Percentiles rank a stretch among this genome's conserved stretches.
phyloP scores from a whole-genome alignment of 2,888 invertebrate species.

The Malthinus flaveolus region DNA sequence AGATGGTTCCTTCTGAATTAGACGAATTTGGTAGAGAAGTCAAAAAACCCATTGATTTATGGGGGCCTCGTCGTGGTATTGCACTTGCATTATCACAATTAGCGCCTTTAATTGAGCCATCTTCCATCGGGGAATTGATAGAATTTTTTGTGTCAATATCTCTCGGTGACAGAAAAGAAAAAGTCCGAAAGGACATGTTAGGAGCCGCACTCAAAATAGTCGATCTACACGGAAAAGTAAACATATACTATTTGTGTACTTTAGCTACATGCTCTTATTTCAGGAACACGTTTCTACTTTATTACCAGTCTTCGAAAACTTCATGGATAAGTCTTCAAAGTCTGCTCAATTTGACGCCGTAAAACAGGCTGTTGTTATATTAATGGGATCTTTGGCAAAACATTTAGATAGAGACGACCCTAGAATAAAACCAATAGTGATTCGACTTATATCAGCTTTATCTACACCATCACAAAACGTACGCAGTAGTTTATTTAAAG shows the following conservation, averaged over 20 bases:
- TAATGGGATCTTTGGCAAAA: slow-evolving; percentile 96
- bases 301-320: slow-evolving; percentile 90
- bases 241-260: background rate
- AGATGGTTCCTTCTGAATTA: slow-evolving; percentile 81
- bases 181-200: slow-evolving; percentile 88
- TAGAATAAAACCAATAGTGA: slow-evolving; percentile 91
- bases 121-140: slow-evolving; percentile 70
- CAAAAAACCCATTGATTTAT: slow-evolving; percentile 84
- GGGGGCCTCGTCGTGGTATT: slow-evolving; percentile 87
- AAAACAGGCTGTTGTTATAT: slow-evolving; percentile 92
- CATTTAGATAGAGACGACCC: slow-evolving; percentile 91
- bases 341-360: slow-evolving; percentile 89
- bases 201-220: slow-evolving; percentile 91
- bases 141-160: slow-evolving; percentile 85
- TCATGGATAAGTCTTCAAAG: slow-evolving; percentile 90
- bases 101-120: slow-evolving; percentile 71
- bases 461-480: slow-evolving; percentile 96
- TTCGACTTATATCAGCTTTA: slow-evolving; percentile 85
- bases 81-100: slow-evolving; percentile 81
- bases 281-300: slow-evolving; percentile 72
- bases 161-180: slow-evolving; percentile 81
- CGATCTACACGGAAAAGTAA: slow-evolving; percentile 87
- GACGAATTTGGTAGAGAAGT: slow-evolving; percentile 92
- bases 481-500: slow-evolving; percentile 16
- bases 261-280: slow-evolving; percentile 16